phyloP scores from a whole-genome alignment of 2,888 invertebrate genomes.

The Eupithecia abbreviata region DNA sequence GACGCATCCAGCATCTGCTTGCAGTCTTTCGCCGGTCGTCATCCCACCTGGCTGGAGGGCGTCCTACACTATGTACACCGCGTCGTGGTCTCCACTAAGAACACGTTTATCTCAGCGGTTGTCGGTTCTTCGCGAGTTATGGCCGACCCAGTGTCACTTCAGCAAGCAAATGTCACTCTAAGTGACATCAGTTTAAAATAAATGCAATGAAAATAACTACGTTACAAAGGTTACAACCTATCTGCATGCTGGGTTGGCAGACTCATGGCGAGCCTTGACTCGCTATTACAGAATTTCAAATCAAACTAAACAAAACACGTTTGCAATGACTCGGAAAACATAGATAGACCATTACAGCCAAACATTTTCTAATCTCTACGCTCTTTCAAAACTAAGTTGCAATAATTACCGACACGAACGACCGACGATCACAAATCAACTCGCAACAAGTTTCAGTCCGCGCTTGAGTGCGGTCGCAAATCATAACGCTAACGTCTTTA shows the following conservation, averaged over 20 bases:
- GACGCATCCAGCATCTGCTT: too few species aligned
- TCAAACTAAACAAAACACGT: not conserved
- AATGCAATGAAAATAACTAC: not conserved
- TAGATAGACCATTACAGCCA: not conserved
- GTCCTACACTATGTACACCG: too few species aligned
- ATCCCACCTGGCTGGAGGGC: too few species aligned
- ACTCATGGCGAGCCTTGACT: not conserved
- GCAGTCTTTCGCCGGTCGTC: too few species aligned
- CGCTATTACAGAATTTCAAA: not conserved
- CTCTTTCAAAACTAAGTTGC: constrained; percentile 12
- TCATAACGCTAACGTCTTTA: constrained; percentile 30
- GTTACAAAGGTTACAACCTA: not conserved
- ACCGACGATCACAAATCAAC: constrained; percentile 17
- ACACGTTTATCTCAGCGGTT: too few species aligned
- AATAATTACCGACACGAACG: constrained; percentile 8
- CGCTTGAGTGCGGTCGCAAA: constrained; percentile 29
- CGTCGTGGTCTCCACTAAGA: too few species aligned
- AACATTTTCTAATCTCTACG: not conserved
- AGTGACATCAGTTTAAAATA: not conserved
- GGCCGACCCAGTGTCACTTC: too few species aligned
- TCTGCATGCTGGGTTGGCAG: not conserved
- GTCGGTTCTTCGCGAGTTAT: too few species aligned
- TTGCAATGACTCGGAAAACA: not conserved
- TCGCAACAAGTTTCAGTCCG: constrained; percentile 14
- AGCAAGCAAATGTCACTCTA: too few species aligned